Conservation (phyloP, 1,140 invertebrate genomes). For the Leucophenga varia region DNA sequence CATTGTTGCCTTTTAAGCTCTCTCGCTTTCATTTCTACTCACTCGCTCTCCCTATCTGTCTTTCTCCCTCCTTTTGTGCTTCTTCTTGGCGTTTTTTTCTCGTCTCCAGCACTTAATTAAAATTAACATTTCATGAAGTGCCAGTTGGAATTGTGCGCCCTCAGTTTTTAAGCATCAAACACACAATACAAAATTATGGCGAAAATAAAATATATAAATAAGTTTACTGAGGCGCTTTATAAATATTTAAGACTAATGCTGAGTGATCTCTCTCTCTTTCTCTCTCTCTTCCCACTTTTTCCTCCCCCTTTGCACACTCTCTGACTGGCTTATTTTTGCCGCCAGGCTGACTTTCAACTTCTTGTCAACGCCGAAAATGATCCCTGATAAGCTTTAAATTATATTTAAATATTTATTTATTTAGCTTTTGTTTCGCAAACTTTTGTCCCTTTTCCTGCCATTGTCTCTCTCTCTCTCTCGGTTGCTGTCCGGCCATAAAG, state of each 20-base stretch:
- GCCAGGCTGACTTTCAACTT: constrained; percentile 16
- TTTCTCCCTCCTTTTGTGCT: constrained; percentile 5
- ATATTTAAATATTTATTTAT: constrained; percentile 34
- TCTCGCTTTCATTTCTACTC: no score
- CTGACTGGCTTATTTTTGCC: no score
- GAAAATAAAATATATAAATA: constrained; percentile 19
- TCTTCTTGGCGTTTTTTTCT: constrained; percentile 19
- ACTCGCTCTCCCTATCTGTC: constrained; percentile 3
- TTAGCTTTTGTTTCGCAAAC: constrained; percentile 12
- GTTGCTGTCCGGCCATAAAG: constrained; percentile 10
- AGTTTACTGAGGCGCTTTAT: constrained; percentile 25
- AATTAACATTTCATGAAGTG: constrained; percentile 48
- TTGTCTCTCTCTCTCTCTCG: no score
- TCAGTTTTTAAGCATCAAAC: constrained; percentile 4
- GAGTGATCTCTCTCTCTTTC: no score
- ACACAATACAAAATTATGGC: constrained; percentile 3
- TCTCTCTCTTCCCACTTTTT: neutral
- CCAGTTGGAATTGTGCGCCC: constrained; percentile 4
- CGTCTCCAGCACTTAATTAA: constrained; percentile 36
- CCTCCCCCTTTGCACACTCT: neutral
- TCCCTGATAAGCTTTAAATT: constrained; percentile 37
- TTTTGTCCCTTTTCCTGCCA: no score
- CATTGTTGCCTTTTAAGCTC: constrained; percentile 21
- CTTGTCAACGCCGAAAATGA: constrained; percentile 21
- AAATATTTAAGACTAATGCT: constrained; percentile 36